Evolutionary conservation across 2,113 vertebrate genomes (phyloP).

Genomic region (Poeciliopsis retropinna): DNA sequence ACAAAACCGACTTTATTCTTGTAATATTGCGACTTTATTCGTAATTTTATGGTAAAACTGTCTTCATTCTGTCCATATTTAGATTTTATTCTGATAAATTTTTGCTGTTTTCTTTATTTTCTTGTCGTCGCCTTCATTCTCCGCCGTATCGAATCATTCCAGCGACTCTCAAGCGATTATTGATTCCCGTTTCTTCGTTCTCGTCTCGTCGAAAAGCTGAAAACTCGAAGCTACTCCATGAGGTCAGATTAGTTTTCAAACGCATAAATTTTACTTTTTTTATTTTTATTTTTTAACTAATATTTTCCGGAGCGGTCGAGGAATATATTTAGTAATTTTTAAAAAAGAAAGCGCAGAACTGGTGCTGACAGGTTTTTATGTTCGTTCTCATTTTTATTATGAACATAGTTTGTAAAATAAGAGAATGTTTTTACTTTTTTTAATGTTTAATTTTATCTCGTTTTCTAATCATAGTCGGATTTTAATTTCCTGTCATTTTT

Average conservation of each 20-base stretch:
- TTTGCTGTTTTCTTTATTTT: too few species aligned
- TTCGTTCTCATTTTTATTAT: conserved; percentile 74
- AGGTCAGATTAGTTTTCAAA: conserved; percentile 10
- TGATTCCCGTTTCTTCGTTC: conserved; percentile 39
- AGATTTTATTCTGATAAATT: too few species aligned
- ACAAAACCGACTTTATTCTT: too few species aligned
- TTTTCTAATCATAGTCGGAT: conserved; percentile 78
- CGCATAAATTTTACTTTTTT: not conserved
- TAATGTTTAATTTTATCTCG: conserved; percentile 72
- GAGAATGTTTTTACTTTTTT: conserved; percentile 68
- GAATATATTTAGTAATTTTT: conserved; percentile 7
- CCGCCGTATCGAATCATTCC: conserved; percentile 63
- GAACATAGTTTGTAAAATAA: conserved; percentile 83
- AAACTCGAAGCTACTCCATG: conserved; percentile 9
- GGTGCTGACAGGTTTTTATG: conserved; percentile 78
- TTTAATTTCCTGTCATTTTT: conserved; percentile 58
- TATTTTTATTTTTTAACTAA: not conserved
- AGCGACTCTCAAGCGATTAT: conserved; percentile 47
- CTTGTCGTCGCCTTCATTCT: too few species aligned
- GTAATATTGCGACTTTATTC: too few species aligned
- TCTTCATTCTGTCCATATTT: too few species aligned
- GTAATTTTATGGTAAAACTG: too few species aligned
- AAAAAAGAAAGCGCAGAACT: conserved; percentile 46
- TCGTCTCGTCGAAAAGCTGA: conserved; percentile 28
- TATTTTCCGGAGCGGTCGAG: conserved; percentile 6